Evolutionary conservation across 1,140 invertebrate genomes (phyloP).

Genomic region (Drosophila kohkoa): DNA sequence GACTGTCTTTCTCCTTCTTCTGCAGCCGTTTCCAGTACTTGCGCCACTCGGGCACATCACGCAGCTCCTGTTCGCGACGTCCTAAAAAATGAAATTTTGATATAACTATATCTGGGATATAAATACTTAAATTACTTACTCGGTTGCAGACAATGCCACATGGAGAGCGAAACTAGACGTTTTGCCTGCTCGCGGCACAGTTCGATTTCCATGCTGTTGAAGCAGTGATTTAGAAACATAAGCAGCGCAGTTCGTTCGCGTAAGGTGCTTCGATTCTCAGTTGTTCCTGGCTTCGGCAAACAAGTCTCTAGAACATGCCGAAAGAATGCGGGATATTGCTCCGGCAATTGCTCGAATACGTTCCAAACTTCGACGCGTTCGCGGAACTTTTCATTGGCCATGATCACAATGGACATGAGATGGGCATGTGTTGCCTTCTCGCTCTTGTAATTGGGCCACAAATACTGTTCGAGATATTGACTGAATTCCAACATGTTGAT

Average conservation of each 20-base stretch:
- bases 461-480: conserved; percentile 98
- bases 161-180: conserved; percentile 95
- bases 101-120: background rate
- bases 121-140: conserved; percentile 85
- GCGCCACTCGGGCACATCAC: conserved; percentile 93
- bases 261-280: conserved; percentile 85
- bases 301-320: conserved; percentile 91
- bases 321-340: conserved; percentile 95
- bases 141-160: conserved; percentile 96
- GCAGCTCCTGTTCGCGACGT: conserved; percentile 94
- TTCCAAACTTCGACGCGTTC: conserved; percentile 99
- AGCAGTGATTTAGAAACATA: conserved; percentile 97
- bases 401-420: conserved; percentile 97
- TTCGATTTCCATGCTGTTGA: conserved; percentile 98
- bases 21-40: conserved; percentile 97
- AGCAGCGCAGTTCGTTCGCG: conserved; percentile 95
- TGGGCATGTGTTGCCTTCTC: conserved; percentile 90
- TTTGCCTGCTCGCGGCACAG: conserved; percentile 97
- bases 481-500: conserved; percentile 99
- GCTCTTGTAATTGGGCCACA: conserved; percentile 97
- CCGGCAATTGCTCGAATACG: conserved; percentile 92
- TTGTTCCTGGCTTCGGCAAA: conserved; percentile 44
- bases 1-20: conserved; percentile 89
- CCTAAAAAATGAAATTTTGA: conserved; percentile 71
- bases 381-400: conserved; percentile 99